phyloP scores from a whole-genome alignment of 2,888 invertebrate genomes.

The Synanthedon formicaeformis region DNA sequence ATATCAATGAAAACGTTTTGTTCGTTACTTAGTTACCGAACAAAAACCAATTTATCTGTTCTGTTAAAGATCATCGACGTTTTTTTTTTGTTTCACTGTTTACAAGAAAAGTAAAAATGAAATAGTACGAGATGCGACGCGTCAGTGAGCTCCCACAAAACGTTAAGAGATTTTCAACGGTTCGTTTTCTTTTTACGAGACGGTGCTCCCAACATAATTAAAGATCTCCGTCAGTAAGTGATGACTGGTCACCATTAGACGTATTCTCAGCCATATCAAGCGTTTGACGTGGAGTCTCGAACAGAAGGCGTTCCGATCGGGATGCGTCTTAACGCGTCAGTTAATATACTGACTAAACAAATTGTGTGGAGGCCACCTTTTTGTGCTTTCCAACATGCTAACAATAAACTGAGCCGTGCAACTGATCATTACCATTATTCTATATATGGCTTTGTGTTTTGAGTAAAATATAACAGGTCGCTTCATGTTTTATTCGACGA shows the following conservation, averaged over 20 bases:
- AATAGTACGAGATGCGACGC: conserved; percentile 38
- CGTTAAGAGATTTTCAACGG: conserved; percentile 58
- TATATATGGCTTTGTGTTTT: conserved; percentile 68
- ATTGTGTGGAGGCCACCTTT: conserved; percentile 56
- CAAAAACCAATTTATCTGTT: conserved; percentile 51
- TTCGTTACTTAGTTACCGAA: conserved; percentile 33
- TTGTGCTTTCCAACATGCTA: conserved; percentile 59
- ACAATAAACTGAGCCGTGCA: conserved; percentile 59
- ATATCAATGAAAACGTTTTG: conserved; percentile 32
- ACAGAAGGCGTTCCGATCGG: conserved; percentile 38
- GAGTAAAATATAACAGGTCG: conserved; percentile 69
- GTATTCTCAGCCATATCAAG: conserved; percentile 41
- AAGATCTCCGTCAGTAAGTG: conserved; percentile 50
- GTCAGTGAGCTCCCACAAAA: conserved; percentile 52
- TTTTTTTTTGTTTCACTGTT: conserved; percentile 32
- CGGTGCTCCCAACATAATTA: conserved; percentile 50
- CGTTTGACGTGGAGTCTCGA: conserved; percentile 32
- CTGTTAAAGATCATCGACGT: conserved; percentile 49
- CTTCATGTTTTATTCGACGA: conserved; percentile 54
- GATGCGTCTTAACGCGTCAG: conserved; percentile 30
- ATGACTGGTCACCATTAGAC: conserved; percentile 56
- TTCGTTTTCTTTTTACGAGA: conserved; percentile 54
- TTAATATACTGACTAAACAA: conserved; percentile 50
- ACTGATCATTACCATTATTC: conserved; percentile 69
- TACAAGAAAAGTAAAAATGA: conserved; percentile 32